These are phyloP conservation scores for Malurus alboscapulatus DNA, from an alignment of 2,113 vertebrate species.

Conservation along the genomic window DNA sequence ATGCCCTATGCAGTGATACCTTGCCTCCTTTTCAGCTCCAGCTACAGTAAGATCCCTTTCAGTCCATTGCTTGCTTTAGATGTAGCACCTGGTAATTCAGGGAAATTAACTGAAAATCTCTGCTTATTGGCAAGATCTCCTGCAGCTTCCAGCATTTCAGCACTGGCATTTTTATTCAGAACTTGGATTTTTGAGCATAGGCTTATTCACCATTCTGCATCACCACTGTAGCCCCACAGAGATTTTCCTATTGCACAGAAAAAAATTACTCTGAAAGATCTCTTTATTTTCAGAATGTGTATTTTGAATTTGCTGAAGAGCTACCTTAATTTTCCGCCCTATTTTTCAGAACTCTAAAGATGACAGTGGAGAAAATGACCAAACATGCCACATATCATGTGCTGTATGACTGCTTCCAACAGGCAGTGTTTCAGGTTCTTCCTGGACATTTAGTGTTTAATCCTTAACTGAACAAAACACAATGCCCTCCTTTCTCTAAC, in stretches of 20 bases:
- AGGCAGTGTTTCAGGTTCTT: not conserved
- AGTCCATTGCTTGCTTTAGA: not conserved
- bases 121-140: not conserved
- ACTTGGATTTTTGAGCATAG: not conserved
- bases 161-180: not conserved
- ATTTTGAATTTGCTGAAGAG: not conserved
- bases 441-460: not conserved
- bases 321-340: not conserved
- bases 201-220: not conserved
- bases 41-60: not conserved
- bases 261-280: not conserved
- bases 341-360: not conserved
- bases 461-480: not conserved
- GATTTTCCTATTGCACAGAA: not conserved
- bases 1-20: not conserved
- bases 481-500: not conserved
- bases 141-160: not conserved
- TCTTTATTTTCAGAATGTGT: not conserved
- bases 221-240: not conserved
- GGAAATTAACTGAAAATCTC: not conserved
- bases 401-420: not conserved
- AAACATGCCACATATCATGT: not conserved
- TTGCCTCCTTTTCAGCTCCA: conserved; percentile 3
- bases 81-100: not conserved
- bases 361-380: not conserved